Evolutionary conservation across 2,113 vertebrate species (phyloP).

Genomic region (Carassius carassius): DNA sequence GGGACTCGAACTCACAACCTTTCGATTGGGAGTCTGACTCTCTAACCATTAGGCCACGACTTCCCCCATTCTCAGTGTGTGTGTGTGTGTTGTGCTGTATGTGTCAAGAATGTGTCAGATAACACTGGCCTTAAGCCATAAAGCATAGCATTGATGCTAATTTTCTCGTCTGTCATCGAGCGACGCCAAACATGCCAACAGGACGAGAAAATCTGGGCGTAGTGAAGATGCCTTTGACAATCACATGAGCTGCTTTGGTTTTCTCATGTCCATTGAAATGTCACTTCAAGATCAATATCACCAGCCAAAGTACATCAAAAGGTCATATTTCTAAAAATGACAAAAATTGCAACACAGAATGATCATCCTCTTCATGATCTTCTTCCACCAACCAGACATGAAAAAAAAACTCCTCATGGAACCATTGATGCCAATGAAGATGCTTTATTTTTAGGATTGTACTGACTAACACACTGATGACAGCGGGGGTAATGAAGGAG

Average conservation of each 20-base stretch:
- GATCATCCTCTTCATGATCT: too few species aligned
- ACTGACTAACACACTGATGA: neutral
- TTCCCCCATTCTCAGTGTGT: too few species aligned
- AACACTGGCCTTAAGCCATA: slow-evolving; percentile 38
- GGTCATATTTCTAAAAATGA: neutral
- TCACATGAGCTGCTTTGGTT: neutral
- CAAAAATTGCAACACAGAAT: too few species aligned
- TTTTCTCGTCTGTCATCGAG: slow-evolving; percentile 40
- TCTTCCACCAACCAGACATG: too few species aligned
- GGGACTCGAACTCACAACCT: too few species aligned
- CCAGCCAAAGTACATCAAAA: neutral
- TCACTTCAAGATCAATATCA: slow-evolving; percentile 1
- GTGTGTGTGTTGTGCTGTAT: neutral
- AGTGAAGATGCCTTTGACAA: slow-evolving; percentile 28
- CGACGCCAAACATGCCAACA: slow-evolving; percentile 36
- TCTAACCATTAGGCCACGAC: too few species aligned
- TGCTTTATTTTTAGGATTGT: too few species aligned
- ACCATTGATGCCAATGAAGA: too few species aligned
- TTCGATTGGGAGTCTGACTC: too few species aligned
- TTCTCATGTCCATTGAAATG: slow-evolving; percentile 19
- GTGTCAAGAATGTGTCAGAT: slow-evolving; percentile 41
- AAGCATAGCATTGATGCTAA: slow-evolving; percentile 27
- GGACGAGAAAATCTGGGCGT: neutral
- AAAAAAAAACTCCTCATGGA: too few species aligned
- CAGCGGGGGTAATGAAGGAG: neutral